Conservation (phyloP, 2,113 vertebrate genomes). For the Lasiurus cinereus region DNA sequence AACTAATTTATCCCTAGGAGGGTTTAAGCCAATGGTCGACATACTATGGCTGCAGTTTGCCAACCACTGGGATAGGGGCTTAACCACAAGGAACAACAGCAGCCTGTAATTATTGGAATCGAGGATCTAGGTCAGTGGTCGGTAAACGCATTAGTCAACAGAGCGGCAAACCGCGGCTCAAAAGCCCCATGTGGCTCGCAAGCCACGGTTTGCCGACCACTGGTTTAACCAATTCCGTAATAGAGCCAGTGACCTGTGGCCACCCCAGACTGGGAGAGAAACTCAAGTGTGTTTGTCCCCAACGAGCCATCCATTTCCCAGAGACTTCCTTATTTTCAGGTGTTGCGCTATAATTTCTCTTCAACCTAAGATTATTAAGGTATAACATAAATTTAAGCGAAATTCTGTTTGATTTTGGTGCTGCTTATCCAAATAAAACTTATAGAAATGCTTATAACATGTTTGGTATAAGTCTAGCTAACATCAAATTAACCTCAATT, state of each 20-base stretch:
- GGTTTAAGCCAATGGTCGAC: not conserved
- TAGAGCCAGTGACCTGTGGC: not conserved
- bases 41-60: no score
- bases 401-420: conserved; percentile 25
- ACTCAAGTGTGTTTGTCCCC: not conserved
- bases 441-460: conserved; percentile 42
- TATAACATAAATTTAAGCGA: conserved; percentile 24
- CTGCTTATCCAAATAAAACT: conserved; percentile 37
- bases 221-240: conserved; percentile 12
- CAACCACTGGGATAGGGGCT: no score
- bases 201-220: no score
- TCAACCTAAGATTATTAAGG: conserved; percentile 36
- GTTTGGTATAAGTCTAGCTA: not conserved
- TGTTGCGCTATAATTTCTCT: not conserved
- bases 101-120: no score
- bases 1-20: conserved; percentile 11
- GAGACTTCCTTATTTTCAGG: conserved; percentile 14
- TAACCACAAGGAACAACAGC: no score
- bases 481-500: conserved; percentile 57
- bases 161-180: no score
- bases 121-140: no score
- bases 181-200: no score
- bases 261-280: not conserved
- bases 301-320: not conserved
- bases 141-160: no score